Evolutionary conservation across 2,113 vertebrate species (phyloP).

Genomic region (Channa maculata): DNA sequence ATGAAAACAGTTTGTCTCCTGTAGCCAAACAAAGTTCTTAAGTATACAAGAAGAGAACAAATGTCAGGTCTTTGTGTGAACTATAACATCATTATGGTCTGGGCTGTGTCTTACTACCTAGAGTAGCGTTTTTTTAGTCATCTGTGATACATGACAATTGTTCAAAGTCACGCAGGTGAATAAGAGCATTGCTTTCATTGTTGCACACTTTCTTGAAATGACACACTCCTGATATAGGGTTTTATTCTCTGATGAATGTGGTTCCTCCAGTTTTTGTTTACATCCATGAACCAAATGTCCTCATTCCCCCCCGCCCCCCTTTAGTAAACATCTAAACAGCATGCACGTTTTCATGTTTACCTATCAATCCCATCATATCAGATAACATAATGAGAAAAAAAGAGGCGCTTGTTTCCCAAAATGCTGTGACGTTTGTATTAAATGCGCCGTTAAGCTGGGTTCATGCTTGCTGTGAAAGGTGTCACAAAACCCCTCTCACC

Average conservation of each 20-base stretch:
- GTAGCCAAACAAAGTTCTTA: slow-evolving; percentile 17
- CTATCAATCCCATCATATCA: slow-evolving; percentile 49
- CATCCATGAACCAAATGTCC: slow-evolving; percentile 46
- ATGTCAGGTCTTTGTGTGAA: slow-evolving; percentile 27
- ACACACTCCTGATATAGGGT: slow-evolving; percentile 20
- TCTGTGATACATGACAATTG: neutral
- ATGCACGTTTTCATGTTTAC: slow-evolving; percentile 78
- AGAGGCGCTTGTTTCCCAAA: slow-evolving; percentile 77
- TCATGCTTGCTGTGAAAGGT: no score
- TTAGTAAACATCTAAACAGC: slow-evolving; percentile 78
- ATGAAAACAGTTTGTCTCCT: slow-evolving; percentile 27
- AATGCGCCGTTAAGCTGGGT: slow-evolving; percentile 24
- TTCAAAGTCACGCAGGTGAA: slow-evolving; percentile 18
- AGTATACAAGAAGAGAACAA: slow-evolving; percentile 23
- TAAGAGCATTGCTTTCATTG: slow-evolving; percentile 52
- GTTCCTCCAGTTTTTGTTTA: slow-evolving; percentile 51
- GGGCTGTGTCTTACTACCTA: slow-evolving; percentile 22
- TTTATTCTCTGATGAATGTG: slow-evolving; percentile 27
- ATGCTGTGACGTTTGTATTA: slow-evolving; percentile 67
- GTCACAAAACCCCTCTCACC: no score
- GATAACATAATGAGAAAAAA: slow-evolving; percentile 27
- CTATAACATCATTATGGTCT: slow-evolving; percentile 27
- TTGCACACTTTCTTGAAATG: slow-evolving; percentile 30
- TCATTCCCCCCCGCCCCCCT: slow-evolving; percentile 34
- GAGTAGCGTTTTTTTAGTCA: neutral